These are phyloP conservation scores for Ecliptopera silaceata DNA, from an alignment of 2,888 invertebrate genomes.

Conservation along the genomic window DNA sequence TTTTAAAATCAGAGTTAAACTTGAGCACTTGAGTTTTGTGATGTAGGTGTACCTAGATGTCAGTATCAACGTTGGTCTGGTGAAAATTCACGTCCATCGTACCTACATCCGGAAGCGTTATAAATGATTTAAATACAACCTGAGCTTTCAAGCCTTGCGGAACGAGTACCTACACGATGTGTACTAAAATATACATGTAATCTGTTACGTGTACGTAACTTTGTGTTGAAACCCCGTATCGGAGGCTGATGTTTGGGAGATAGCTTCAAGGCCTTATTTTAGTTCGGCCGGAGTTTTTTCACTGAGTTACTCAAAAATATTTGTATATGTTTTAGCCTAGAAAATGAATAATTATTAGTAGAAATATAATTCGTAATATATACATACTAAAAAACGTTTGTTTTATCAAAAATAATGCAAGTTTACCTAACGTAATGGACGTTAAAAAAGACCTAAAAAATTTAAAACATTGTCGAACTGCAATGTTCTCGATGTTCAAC, in stretches of 20 bases:
- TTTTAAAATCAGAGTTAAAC: too few relatives aligned
- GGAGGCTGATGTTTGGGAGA: constrained; percentile 1
- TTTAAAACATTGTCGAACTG: constrained; percentile 39
- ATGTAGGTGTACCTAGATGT: too few relatives aligned
- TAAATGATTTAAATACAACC: constrained; percentile 47
- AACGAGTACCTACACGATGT: constrained; percentile 24
- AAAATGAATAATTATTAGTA: background rate
- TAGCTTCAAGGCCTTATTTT: constrained; percentile 7
- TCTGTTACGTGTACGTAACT: constrained; percentile 49
- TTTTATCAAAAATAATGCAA: background rate
- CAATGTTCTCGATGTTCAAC: constrained; percentile 39
- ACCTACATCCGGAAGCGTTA: constrained; percentile 36
- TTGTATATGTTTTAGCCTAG: background rate
- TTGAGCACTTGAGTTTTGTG: background rate
- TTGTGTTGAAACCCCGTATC: constrained; percentile 45
- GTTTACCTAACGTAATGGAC: background rate
- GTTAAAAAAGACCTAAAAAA: constrained; percentile 31
- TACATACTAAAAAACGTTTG: background rate
- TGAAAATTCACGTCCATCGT: background rate
- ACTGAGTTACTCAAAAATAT: background rate
- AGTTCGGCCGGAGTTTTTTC: background rate
- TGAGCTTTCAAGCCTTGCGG: constrained; percentile 37
- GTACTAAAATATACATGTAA: constrained; percentile 60
- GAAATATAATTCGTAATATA: background rate
- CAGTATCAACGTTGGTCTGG: too few relatives aligned